A percentile compares a stretch with the other conserved stretches of the same genome.
Evolutionary conservation across 2,113 vertebrate species (phyloP).

Genomic region (Saimiri boliviensis): DNA sequence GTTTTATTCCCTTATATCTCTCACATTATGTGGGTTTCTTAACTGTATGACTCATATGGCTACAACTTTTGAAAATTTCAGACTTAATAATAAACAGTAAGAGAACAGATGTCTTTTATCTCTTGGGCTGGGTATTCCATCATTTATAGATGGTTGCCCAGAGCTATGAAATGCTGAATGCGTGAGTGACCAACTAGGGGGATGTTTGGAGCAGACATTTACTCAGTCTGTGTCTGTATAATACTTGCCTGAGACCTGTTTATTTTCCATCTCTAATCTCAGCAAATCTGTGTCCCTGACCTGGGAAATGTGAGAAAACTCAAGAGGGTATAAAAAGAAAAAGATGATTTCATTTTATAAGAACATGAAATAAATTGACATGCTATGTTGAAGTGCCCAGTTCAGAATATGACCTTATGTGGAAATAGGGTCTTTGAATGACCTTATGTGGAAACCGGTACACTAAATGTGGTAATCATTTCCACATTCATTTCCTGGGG

Average conservation of each 20-base stretch:
- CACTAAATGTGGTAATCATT: neutral
- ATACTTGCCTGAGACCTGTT: neutral
- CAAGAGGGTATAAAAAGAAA: neutral
- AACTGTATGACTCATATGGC: slow-evolving; percentile 73
- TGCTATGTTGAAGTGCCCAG: neutral
- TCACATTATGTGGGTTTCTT: slow-evolving; percentile 64
- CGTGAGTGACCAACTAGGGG: neutral
- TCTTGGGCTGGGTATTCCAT: neutral
- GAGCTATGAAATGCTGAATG: neutral
- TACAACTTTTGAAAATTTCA: slow-evolving; percentile 60
- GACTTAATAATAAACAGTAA: slow-evolving; percentile 56
- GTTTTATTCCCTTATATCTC: slow-evolving; percentile 28
- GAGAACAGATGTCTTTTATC: slow-evolving; percentile 65
- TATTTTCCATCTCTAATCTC: neutral
- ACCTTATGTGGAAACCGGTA: no score
- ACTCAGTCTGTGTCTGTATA: neutral
- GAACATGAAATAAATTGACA: neutral
- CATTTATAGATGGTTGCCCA: neutral
- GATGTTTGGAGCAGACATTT: neutral
- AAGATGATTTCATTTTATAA: neutral
- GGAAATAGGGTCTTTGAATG: no score
- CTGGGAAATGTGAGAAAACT: neutral
- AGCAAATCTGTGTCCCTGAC: neutral
- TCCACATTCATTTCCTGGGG: neutral
- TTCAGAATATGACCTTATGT: no score